phyloP scores from a whole-genome alignment of 1,140 invertebrate genomes.

The Rhynchophorus ferrugineus region DNA sequence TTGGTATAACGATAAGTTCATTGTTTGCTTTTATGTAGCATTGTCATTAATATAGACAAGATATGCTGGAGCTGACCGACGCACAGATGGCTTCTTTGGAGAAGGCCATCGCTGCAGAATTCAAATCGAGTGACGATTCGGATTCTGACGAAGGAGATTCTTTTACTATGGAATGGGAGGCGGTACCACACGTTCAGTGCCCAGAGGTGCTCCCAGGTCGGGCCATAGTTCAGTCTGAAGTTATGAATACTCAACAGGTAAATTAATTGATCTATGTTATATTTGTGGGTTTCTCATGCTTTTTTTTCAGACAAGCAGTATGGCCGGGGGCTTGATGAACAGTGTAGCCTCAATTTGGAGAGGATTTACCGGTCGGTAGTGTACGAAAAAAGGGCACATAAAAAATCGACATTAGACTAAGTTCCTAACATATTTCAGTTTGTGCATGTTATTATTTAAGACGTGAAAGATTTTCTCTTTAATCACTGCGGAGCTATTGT shows the following conservation, averaged over 20 bases:
- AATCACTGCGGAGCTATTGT: too few species aligned
- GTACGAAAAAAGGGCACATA: too few species aligned
- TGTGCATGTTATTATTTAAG: too few species aligned
- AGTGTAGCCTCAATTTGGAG: conserved; percentile 62
- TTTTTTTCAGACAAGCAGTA: conserved; percentile 44
- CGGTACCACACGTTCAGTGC: conserved; percentile 51
- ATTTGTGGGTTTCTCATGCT: background rate
- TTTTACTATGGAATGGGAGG: conserved; percentile 60
- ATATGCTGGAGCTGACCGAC: conserved; percentile 50
- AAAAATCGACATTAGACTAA: too few species aligned
- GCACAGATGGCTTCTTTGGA: conserved; percentile 49
- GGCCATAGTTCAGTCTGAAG: conserved; percentile 31
- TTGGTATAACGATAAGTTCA: conserved; percentile 32
- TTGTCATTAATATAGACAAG: conserved; percentile 41
- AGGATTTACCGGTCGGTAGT: conserved; percentile 51
- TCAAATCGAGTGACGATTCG: conserved; percentile 54
- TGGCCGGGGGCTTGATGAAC: conserved; percentile 58
- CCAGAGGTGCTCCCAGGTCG: conserved; percentile 42
- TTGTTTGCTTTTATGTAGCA: background rate
- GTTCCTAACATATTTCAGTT: too few species aligned
- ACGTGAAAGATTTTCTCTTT: too few species aligned
- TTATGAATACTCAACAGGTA: conserved; percentile 48
- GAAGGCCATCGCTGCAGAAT: conserved; percentile 49
- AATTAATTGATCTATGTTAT: conserved; percentile 21
- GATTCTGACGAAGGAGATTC: conserved; percentile 61